Evolutionary conservation across 2,113 vertebrate genomes (phyloP).

Genomic region (Mellivora capensis): DNA sequence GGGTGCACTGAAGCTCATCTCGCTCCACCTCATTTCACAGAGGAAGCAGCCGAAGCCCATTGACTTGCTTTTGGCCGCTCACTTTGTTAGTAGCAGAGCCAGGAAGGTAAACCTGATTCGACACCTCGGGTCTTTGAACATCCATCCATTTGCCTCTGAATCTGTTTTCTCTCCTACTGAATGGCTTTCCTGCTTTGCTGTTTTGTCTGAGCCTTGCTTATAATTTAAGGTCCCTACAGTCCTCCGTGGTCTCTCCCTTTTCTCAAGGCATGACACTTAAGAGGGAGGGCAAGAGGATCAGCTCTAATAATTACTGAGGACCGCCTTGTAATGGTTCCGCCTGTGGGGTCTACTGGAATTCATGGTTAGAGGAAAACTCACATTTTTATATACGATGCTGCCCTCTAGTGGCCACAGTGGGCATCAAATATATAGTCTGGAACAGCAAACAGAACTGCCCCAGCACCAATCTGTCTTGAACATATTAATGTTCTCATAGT

Average conservation of each 20-base stretch:
- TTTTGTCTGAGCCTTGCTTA: background rate
- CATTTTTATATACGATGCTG: conserved; percentile 40
- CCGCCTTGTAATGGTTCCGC: background rate
- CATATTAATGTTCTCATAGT: background rate
- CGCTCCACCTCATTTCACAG: background rate
- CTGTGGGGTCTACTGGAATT: too few species aligned
- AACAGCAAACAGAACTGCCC: background rate
- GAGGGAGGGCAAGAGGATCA: background rate
- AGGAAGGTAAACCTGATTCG: background rate
- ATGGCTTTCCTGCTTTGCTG: background rate
- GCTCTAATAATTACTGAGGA: background rate
- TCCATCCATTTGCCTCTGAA: background rate
- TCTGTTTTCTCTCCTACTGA: background rate
- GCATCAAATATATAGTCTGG: background rate
- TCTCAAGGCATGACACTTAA: background rate
- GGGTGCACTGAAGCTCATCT: background rate
- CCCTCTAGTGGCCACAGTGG: conserved; percentile 45
- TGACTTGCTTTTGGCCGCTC: background rate
- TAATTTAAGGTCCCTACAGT: background rate
- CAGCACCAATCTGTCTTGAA: background rate
- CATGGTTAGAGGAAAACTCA: background rate
- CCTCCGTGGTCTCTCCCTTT: background rate
- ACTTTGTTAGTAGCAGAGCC: background rate
- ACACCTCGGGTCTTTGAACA: background rate
- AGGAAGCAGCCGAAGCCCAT: background rate